Base-by-base conservation (phyloP, 2,888 invertebrate species). In the Chymomyza amoena region DNA sequence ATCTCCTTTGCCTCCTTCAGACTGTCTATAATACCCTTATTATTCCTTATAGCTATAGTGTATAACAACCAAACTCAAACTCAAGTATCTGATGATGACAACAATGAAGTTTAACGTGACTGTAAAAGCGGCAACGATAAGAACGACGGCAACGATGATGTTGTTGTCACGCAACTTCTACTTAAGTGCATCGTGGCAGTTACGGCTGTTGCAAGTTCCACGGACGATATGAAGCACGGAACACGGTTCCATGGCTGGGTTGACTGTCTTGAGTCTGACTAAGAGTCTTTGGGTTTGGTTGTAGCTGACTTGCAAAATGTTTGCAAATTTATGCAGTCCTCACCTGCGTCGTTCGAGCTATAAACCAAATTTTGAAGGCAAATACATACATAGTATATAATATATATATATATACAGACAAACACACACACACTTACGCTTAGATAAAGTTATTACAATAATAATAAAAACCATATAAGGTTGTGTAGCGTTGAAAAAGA, bases 311-410 rank as follows among this genome's bases (percentile, higher is more conserved):
- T 78, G 84, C 79, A 75, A 80, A 85, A 80, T 82, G 68, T 69
- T 87, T 80, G 77, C 80, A 87, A 84, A 84, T 87, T 87, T 87
- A 87, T 84, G 79, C 84, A 82, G 79, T 72, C 70, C 68, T 76
- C 76, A 74, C 70, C 76, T 74, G 75, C 70, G 70, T 64, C 70
- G 70, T 64, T 66, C 67, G 67, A 57, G 66, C 73, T 75, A 80
- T 73, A 81, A 74, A 76, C 75, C 75, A 76, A 76, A 79, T 79
- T 45, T 13, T 45, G 13, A 45, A 45, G 39, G 39, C 69, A 74
- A 71, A 66, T 56, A 74, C 75, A 66, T 56, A 64, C 68, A 68
- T 25, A 64, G 64, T 32, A 32, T 32, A 32, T 32, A 32, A 70
- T 66, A 61, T 54, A 67, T 10, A 51, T 64, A 54, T n/a, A n/a